Evolutionary conservation across 2,888 invertebrate genomes (phyloP), one percentile per base, ranked within the genome.

Genomic region (Pherbina coryleti): DNA sequence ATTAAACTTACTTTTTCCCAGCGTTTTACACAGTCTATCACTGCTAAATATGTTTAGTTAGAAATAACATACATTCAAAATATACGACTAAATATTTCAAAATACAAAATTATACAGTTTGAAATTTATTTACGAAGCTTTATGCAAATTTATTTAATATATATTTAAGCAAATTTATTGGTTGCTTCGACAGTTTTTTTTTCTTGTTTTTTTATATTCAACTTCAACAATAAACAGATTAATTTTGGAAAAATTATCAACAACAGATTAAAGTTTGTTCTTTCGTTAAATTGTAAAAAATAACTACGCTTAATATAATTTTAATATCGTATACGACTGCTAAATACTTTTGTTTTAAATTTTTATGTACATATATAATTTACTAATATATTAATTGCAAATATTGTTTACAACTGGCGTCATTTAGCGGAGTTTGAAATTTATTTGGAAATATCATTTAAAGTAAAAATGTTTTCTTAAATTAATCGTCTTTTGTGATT

Each of bases 1-100:
- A 53, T 14, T n/a, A 57, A 62, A 75, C 75, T 75, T 75, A 75
- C 75, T 66, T 67, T 75, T 66, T 75, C 62, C 74, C 66, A 75
- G 66, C 25, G 67, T 66, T 66, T 51, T 62, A 64, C 17, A 64
- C 17, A 75, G 34, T 53, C 51, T 73, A 74, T 17, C 62, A 64
- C 74, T 74, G 74, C 66, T 72, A 72, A 72, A 73, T 62, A 44
- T 66, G 14, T 31, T 28, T 8, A 64, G 34, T 62, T 51, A 31
- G 19, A 57, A 37, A 22, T 22, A 34, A 72, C 28, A 53, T 71
- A n/a, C 31, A 72, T 57, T 1, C 44, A 17, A 70, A 53, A 72
- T 72, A n/a, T 19, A 55, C 25, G 14, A 51, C 19, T 34, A 51
- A 28, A 25, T 14, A 19, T 67, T 17, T 34, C n/a, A 34, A 34